Base-by-base conservation (phyloP, 2,797 vertebrate species). In the Oryzias dopingdopingensis region DNA sequence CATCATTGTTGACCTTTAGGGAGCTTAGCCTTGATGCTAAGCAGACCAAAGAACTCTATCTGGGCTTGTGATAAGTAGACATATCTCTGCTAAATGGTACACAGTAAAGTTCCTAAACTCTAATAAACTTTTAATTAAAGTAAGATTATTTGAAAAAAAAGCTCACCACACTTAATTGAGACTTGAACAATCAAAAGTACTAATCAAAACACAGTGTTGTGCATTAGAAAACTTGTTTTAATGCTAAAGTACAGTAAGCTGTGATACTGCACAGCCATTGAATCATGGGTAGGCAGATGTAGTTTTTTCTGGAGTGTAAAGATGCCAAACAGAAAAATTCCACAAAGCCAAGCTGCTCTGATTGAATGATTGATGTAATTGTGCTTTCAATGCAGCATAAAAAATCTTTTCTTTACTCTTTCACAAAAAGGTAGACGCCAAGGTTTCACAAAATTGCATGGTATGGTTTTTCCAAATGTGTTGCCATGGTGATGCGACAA, bases 11-110 rank as follows among this genome's bases (percentile, higher is more conserved):
- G 76, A 75, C 74, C 80, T 88, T 91, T 86, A 83, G 29, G 47
- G 70, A 73, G 84, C 89, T 86, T 90, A 91, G 90, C 81, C 78
- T 61, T 23, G 46, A 67, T 81, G 85, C 83, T 85, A 91, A 86
- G 77, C 59, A 58, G 71, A 79, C 74, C 65, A 72, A 70, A 45
- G 29, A 68, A 76, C 46, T 60, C 55, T 55, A 60, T 73, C 48
- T 46, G 63, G 56, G 52, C 54, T 48, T 65, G 48, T 50, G 60
- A 52, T 53, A 14, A 24, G 24, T 32, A 58, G 48, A 68, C 46
- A 57, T 56, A 54, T 59, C 48, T 61, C 41, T 49, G 37, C 42
- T 6, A 45, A 44, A 55, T 58, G 24, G 52, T 60, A 37, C 56
- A 17, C 72, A 14, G 53, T 15, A 53, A 45, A 56, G 42, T 53